These are phyloP conservation scores for Acanthosoma haemorrhoidale DNA, from an alignment of 2,888 invertebrate species.

Conservation along the genomic window DNA sequence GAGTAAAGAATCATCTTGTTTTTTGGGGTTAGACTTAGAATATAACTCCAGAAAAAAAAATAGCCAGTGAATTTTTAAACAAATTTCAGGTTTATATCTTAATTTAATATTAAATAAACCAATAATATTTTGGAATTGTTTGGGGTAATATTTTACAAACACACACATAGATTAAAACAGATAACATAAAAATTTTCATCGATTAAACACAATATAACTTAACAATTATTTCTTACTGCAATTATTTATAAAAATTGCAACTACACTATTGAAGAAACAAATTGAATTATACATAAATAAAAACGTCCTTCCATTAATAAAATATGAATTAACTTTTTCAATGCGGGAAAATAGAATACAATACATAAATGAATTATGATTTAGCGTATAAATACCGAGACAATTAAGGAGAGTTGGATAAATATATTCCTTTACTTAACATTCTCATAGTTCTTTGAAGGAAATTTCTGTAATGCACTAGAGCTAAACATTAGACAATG, in stretches of 20 bases:
- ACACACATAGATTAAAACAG: neutral
- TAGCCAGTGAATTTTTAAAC: neutral
- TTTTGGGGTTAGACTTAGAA: too few species aligned
- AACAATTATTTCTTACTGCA: neutral
- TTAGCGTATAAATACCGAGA: neutral
- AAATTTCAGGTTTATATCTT: neutral
- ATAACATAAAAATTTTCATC: neutral
- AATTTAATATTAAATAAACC: neutral
- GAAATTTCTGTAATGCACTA: neutral
- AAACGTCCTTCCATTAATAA: neutral
- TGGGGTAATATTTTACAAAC: neutral
- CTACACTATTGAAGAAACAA: neutral
- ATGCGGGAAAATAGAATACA: neutral
- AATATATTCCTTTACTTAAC: neutral
- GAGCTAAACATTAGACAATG: conserved; percentile 6
- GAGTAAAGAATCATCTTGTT: neutral
- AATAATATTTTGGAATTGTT: neutral
- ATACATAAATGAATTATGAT: neutral
- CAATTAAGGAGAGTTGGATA: neutral
- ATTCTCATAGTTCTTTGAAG: too few species aligned
- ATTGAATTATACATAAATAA: neutral
- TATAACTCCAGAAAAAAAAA: neutral
- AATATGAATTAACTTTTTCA: neutral
- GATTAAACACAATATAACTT: neutral
- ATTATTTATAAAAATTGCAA: neutral